Evolutionary conservation across 2,888 invertebrate species (phyloP), one percentile per base, ranked within the genome.

Genomic region (Lasioglossum figueresi): DNA sequence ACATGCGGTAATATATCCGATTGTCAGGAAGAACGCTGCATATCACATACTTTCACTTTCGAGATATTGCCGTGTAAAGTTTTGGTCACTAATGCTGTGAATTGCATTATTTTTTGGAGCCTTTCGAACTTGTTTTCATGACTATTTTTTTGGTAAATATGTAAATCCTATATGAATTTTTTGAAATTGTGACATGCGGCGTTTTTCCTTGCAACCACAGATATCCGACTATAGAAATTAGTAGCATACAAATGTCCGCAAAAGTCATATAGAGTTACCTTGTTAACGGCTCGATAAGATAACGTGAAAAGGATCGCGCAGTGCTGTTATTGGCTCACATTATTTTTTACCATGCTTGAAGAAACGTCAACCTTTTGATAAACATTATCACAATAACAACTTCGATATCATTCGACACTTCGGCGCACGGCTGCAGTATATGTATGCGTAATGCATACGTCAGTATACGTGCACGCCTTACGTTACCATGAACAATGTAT

Each of bases 381-480:
- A 76, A 23, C 66, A 81, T 87, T 83, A 75, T 66, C 27, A 75
- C 56, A 45, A 75, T 76, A 77, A 14, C 45, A 71, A 40, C n/a
- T 27, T 40, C 40, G 66, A 59, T 68, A 43, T 31, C 48, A 79
- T 81, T 77, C 81, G 72, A 81, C 75, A 79, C 63, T 79, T 79
- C 83, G 43, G 71, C 66, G 73, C 77, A 59, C 66, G 52, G 27
- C 74, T 40, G 14, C 23, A 63, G 72, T 63, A n/a, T n/a, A n/a
- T n/a, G n/a, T n/a, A n/a, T n/a, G n/a, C n/a, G n/a, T n/a, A n/a
- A n/a, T n/a, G n/a, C n/a, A n/a, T n/a, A n/a, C n/a, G n/a, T n/a
- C 23, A 63, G 72, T 63, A 40, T 37, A 80, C 23, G 74, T 78
- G 72, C 80, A 86, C 82, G 83, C 78, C 86, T 83, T 87, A 40